A percentile compares a stretch with the other conserved stretches of the same genome.
Conservation (phyloP, 2,113 vertebrate genomes). For the Meriones unguiculatus region DNA sequence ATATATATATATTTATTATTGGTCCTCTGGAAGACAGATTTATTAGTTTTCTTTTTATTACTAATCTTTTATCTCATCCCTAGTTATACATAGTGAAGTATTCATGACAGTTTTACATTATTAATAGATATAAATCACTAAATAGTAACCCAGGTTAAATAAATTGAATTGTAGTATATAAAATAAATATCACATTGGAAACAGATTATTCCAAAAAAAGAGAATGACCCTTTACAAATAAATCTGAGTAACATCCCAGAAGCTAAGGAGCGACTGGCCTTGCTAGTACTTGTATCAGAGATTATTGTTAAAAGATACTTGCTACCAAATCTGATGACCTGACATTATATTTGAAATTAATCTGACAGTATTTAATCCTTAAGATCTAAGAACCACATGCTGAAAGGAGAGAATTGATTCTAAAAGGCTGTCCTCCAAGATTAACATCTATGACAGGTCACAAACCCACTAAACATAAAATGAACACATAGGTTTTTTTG, state of each 20-base stretch:
- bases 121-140: slow-evolving; percentile 58
- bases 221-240: neutral
- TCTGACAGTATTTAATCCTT: neutral
- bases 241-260: neutral
- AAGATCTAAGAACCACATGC: neutral
- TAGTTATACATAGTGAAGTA: neutral
- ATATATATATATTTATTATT: neutral
- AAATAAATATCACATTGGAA: neutral
- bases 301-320: neutral
- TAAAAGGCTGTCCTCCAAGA: neutral
- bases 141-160: neutral
- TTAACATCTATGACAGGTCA: neutral
- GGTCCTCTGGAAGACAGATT: neutral
- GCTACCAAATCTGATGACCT: neutral
- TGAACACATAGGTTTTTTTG: neutral
- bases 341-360: neutral
- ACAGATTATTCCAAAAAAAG: neutral
- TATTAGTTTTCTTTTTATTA: slow-evolving; percentile 47
- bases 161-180: neutral
- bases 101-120: neutral
- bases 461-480: neutral
- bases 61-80: slow-evolving; percentile 5
- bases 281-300: neutral
- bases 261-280: neutral
- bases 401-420: neutral